phyloP scores from a whole-genome alignment of 2,888 invertebrate genomes.

The Thymelicus acteon region DNA sequence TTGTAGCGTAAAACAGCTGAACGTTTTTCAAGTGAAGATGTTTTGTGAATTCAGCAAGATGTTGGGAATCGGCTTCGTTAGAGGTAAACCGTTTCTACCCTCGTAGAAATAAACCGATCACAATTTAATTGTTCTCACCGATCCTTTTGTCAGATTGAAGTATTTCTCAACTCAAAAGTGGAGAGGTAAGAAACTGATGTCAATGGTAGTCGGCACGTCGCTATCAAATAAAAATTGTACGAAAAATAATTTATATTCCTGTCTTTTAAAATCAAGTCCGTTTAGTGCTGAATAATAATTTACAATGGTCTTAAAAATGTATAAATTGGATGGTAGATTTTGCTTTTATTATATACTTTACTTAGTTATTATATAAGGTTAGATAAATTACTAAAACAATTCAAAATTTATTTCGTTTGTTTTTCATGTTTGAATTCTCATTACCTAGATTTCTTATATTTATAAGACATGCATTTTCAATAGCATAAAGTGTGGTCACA shows the following conservation, averaged over 20 bases:
- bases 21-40: background rate
- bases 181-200: slow-evolving; percentile 19
- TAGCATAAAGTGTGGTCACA: too few species aligned
- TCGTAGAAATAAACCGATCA: slow-evolving; percentile 6
- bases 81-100: slow-evolving; percentile 2
- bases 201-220: slow-evolving; percentile 10
- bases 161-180: slow-evolving; percentile 11
- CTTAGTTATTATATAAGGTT: too few species aligned
- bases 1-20: background rate
- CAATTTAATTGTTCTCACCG: slow-evolving; percentile 34
- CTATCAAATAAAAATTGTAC: background rate
- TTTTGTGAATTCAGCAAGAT: background rate
- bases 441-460: too few species aligned
- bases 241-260: background rate
- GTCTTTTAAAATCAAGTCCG: too few species aligned
- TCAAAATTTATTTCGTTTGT: too few species aligned
- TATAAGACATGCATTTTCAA: too few species aligned
- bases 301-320: too few species aligned
- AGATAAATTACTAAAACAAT: too few species aligned
- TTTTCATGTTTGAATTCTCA: too few species aligned
- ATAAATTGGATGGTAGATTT: too few species aligned
- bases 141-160: slow-evolving; percentile 24
- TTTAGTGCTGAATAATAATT: too few species aligned
- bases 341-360: too few species aligned
- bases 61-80: slow-evolving; percentile 6